phyloP scores from a whole-genome alignment of 1,140 invertebrate genomes.

The Habropoda laboriosa region DNA sequence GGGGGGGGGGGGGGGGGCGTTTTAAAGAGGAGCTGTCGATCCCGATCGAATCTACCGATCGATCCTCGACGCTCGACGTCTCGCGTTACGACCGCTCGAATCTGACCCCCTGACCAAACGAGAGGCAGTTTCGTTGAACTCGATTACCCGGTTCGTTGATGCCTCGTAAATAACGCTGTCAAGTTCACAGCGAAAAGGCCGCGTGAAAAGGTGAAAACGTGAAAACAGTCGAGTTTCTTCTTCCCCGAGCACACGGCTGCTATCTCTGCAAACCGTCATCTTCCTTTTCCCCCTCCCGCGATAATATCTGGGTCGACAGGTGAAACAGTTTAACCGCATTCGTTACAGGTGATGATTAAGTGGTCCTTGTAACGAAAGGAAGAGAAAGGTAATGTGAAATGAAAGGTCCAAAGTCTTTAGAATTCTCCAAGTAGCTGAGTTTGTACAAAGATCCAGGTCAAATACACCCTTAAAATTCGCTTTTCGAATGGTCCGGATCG shows the following conservation, averaged over 20 bases:
- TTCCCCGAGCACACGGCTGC: too few species aligned
- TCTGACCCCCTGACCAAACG: constrained; percentile 10
- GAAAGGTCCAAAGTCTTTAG: too few species aligned
- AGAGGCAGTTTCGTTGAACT: constrained; percentile 25
- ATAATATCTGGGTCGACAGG: too few species aligned
- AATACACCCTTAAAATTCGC: too few species aligned
- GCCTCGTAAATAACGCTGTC: constrained; percentile 26
- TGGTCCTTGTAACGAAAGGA: too few species aligned
- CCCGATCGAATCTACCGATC: constrained; percentile 19
- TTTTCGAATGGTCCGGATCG: too few species aligned
- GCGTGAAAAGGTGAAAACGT: too few species aligned
- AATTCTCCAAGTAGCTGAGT: too few species aligned
- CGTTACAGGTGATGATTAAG: too few species aligned
- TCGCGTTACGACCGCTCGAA: constrained; percentile 9
- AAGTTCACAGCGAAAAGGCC: constrained; percentile 2
- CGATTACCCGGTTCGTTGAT: constrained; percentile 32
- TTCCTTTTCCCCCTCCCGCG: background rate
- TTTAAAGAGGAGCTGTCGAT: constrained; percentile 22
- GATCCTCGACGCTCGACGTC: background rate
- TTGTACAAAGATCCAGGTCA: too few species aligned
- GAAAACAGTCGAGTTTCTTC: background rate
- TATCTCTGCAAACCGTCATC: background rate
- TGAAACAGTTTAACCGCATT: too few species aligned
- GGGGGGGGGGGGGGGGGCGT: background rate
- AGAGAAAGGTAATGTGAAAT: too few species aligned